phyloP scores from a whole-genome alignment of 1,140 invertebrate genomes.

The Plectus sambesii region DNA sequence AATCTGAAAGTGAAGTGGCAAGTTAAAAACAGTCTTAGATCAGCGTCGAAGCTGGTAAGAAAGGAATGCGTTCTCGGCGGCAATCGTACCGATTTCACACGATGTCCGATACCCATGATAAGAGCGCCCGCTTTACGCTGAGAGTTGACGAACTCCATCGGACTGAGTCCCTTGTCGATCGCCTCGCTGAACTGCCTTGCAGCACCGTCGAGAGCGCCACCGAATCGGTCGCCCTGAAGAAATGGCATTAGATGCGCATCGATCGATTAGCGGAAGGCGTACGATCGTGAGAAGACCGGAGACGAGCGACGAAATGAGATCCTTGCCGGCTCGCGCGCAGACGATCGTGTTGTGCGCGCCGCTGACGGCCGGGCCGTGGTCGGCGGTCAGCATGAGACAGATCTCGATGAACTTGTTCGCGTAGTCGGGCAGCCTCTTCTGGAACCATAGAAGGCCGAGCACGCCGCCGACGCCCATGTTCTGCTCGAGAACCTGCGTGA shows the following conservation, averaged over 20 bases:
- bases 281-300: conserved; percentile 94
- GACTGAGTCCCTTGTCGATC: conserved; percentile 79
- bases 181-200: conserved; percentile 91
- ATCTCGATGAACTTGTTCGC: conserved; percentile 98
- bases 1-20: conserved; percentile 53
- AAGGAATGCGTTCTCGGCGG: conserved; percentile 2
- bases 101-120: conserved; percentile 97
- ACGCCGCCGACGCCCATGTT: conserved; percentile 90
- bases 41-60: background rate
- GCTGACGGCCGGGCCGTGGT: conserved; percentile 96
- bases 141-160: conserved; percentile 96
- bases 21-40: conserved; percentile 6
- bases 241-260: background rate
- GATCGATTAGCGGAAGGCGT: conserved; percentile 20
- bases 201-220: conserved; percentile 89
- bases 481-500: conserved; percentile 70
- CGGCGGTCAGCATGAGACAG: conserved; percentile 96
- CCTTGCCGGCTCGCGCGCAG: conserved; percentile 93
- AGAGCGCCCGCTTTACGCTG: conserved; percentile 92
- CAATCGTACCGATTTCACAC: conserved; percentile 73
- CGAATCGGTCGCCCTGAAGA: conserved; percentile 86
- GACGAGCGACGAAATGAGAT: conserved; percentile 87
- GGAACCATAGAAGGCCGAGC: conserved; percentile 90
- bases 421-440: conserved; percentile 68
- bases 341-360: conserved; percentile 99